Evolutionary conservation across 2,797 vertebrate species (phyloP), one percentile per base, ranked within the genome.

Genomic region (Aphelocoma californica): DNA sequence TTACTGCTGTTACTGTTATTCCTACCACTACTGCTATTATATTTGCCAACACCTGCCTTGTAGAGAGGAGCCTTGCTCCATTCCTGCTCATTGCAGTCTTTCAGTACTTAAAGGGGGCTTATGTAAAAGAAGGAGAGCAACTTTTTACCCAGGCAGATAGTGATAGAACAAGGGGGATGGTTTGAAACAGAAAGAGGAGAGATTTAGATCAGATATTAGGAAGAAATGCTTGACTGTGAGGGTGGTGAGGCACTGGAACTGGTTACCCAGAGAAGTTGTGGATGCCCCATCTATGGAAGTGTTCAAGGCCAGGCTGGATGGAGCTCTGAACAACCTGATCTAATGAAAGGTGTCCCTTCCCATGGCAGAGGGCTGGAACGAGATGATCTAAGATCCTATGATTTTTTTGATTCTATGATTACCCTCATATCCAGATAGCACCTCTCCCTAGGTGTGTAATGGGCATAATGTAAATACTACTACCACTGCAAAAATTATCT

Each of bases 321-420:
- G 18, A 18, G 16, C 7, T 74, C 18, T 62, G 56, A 82, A 32
- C 4, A 48, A 29, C 14, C 9, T 62, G 36, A 20, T 36, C 26
- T 38, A 18, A 6, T 50, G 32, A 36, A 54, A 62, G 9, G 1
- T 19, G 24, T 29, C 24, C 9, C 23, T 56, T 32, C 28, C 32
- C 50, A 38, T 26, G 50, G 12, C 26, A 62, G 2, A 28, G 10
- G 10, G 2, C 16, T 34, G 24, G 36, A 89, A 75, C 0, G 0
- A n/a, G 16, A 25, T 44, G 36, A 29, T 64, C 18, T 44, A 44
- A 50, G 32, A 20, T 38, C 15, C 17, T 38, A 13, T 40, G 11
- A 15, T 29, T 48, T 84, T 84, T 84, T 53, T 47, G 9, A 32
- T 72, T 42, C 60, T 48, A 3, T 53, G 23, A 25, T 72, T 66